phyloP scores from a whole-genome alignment of 1,140 invertebrate genomes.

The Achatina immaculata region DNA sequence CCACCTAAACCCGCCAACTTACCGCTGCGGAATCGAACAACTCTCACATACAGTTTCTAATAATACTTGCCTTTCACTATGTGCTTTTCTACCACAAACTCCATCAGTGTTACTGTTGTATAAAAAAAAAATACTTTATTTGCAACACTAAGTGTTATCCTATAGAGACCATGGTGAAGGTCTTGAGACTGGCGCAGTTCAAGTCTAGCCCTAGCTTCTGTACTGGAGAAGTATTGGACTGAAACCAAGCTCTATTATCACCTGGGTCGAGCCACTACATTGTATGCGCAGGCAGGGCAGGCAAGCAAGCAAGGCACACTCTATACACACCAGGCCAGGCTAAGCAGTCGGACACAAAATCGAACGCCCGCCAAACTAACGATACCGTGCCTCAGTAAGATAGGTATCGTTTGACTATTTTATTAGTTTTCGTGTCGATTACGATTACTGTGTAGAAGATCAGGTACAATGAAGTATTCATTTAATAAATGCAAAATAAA shows the following conservation, averaged over 20 bases:
- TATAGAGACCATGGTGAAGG: neutral
- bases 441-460: neutral
- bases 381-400: neutral
- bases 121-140: no score
- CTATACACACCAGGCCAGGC: slow-evolving; percentile 26
- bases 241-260: slow-evolving; percentile 37
- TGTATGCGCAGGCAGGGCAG: slow-evolving; percentile 34
- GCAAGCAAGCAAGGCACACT: slow-evolving; percentile 11
- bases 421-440: neutral
- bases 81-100: no score
- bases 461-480: neutral
- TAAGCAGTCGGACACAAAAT: neutral
- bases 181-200: slow-evolving; percentile 9
- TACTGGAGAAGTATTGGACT: slow-evolving; percentile 35
- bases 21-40: no score
- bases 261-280: slow-evolving; percentile 32
- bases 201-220: slow-evolving; percentile 24
- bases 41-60: no score
- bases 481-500: neutral
- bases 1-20: no score
- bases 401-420: neutral
- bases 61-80: no score
- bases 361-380: neutral
- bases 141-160: neutral
- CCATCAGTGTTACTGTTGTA: no score